A percentile compares a stretch with the other conserved stretches of the same genome.
Evolutionary conservation across 2,797 vertebrate genomes (phyloP).

Genomic region (Schizopygopsis malacanthus): DNA sequence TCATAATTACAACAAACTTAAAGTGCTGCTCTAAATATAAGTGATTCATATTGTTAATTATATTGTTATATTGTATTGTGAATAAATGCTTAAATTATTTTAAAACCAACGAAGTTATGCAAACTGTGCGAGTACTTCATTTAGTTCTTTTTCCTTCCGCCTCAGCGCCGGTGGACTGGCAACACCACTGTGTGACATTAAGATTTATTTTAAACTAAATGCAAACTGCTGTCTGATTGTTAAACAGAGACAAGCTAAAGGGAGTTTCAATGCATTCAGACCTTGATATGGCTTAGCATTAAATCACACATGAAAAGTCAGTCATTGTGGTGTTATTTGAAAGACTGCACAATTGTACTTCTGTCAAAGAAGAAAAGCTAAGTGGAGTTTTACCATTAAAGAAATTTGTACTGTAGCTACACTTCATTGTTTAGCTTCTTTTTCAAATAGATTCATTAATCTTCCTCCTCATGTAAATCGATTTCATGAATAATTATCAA

Average conservation of each 20-base stretch:
- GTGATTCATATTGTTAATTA: background rate
- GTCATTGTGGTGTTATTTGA: background rate
- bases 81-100: background rate
- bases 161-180: background rate
- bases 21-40: background rate
- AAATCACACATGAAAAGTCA: background rate
- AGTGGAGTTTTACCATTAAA: background rate
- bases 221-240: background rate
- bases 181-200: background rate
- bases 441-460: background rate
- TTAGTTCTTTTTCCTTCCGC: background rate
- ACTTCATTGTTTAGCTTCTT: background rate
- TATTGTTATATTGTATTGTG: too few species aligned
- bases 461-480: background rate
- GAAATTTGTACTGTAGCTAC: background rate
- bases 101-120: background rate
- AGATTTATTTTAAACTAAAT: too few species aligned
- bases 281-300: background rate
- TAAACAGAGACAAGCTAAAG: background rate
- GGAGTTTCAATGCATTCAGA: background rate
- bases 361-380: background rate
- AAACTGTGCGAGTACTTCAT: background rate
- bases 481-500: conserved; percentile 4
- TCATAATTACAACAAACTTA: background rate
- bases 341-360: background rate